phyloP scores from a whole-genome alignment of 2,888 invertebrate species.

The Cotesia congregata region DNA sequence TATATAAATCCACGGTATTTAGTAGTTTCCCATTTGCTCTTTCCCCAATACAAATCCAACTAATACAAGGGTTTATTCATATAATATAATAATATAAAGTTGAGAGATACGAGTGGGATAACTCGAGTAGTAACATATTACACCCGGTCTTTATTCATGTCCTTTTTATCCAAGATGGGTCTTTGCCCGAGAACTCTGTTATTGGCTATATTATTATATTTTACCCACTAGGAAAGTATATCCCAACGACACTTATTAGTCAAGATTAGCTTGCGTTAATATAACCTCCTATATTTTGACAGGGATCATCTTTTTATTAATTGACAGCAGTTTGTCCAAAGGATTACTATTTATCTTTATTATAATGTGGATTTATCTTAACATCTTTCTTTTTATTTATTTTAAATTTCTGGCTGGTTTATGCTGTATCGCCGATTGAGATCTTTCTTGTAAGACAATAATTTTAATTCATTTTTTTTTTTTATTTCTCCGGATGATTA shows the following conservation, averaged over 20 bases:
- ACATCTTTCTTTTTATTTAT: constrained; percentile 22
- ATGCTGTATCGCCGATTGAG: neutral
- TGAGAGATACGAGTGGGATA: constrained; percentile 20
- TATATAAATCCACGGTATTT: constrained; percentile 4
- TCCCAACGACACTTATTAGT: constrained; percentile 64
- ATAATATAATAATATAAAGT: neutral
- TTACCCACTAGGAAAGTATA: constrained; percentile 1
- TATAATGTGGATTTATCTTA: constrained; percentile 47
- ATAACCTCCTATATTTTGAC: constrained; percentile 62
- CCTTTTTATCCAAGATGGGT: neutral
- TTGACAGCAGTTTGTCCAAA: constrained; percentile 62
- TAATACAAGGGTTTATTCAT: neutral
- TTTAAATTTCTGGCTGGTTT: neutral
- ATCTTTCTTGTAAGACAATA: neutral
- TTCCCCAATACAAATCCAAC: too few relatives aligned
- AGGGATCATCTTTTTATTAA: constrained; percentile 68
- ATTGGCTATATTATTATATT: constrained; percentile 7
- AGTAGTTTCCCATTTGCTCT: neutral
- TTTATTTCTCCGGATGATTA: neutral
- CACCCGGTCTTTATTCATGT: constrained; percentile 16
- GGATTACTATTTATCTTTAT: constrained; percentile 69
- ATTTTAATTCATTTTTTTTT: too few relatives aligned
- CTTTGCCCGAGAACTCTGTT: neutral
- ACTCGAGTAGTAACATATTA: constrained; percentile 36
- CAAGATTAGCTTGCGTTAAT: constrained; percentile 59